Conservation (phyloP, 2,797 vertebrate species). For the Falco naumanni region DNA sequence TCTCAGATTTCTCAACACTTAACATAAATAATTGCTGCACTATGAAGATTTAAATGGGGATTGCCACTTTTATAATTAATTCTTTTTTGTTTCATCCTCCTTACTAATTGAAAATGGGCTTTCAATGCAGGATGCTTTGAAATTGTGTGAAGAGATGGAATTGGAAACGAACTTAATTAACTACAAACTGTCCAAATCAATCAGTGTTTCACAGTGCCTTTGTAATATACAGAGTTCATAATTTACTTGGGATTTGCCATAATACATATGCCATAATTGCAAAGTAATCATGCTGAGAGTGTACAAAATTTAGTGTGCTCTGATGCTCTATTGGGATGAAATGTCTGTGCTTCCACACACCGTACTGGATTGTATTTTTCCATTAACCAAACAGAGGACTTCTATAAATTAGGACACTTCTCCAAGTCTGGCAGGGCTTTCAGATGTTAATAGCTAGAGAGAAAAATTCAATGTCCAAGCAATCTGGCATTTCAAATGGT, state of each 20-base stretch:
- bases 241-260: constrained; percentile 72
- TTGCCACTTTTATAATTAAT: constrained; percentile 81
- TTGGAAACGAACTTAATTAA: constrained; percentile 84
- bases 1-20: constrained; percentile 75
- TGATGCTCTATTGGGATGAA: constrained; percentile 27
- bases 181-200: constrained; percentile 82
- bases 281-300: constrained; percentile 62
- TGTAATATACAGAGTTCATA: constrained; percentile 75
- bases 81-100: constrained; percentile 80
- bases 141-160: constrained; percentile 77
- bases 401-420: constrained; percentile 36
- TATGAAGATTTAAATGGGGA: constrained; percentile 77
- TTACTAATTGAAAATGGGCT: constrained; percentile 81
- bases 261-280: constrained; percentile 70
- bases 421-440: constrained; percentile 36
- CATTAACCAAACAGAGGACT: constrained; percentile 50
- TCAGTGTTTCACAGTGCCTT: constrained; percentile 74
- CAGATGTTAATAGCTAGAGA: neutral
- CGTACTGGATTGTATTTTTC: constrained; percentile 50
- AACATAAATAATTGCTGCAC: constrained; percentile 77
- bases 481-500: neutral
- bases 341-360: neutral
- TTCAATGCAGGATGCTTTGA: constrained; percentile 79
- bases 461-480: neutral
- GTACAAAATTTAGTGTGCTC: constrained; percentile 57